Base-by-base conservation (phyloP, 2,888 invertebrate species). In the Leptura quadrifasciata region DNA sequence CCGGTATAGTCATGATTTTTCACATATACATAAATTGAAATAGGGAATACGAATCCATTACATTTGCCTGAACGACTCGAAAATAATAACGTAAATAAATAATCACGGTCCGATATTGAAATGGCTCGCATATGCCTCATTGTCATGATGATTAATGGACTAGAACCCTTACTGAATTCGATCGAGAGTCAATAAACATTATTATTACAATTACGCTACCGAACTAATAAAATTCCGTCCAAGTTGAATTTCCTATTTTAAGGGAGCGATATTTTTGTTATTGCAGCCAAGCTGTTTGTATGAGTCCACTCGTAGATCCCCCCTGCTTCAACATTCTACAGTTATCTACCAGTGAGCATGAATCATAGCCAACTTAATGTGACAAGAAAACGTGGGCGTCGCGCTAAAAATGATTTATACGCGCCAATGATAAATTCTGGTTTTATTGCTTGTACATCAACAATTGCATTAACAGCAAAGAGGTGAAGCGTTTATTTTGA, bases 341-440 rank as follows among this genome's bases (percentile, higher is more conserved):
- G 54, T 68, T 68, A 68, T 57, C 68, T 54, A 68, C 55, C 55
- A 54, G 55, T 31, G 57, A 52, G 64, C 63, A 80, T 80, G 80
- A 80, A 78, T 80, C 80, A 80, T 76, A 69, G 64, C 68, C 74
- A 75, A 80, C 69, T 77, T 78, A 80, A 80, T 78, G 75, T 72
- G 80, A 80, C 80, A 78, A 72, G 75, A 76, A 71, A 73, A 74
- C 76, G 79, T 75, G 76, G 79, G 73, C 74, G 79, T 73, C 65
- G 63, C 52, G 55, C 63, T 65, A 67, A n/a, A n/a, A 24, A 75
- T 79, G 78, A 79, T 79, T 79, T 79, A 79, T 79, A 24, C 58
- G 64, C 20, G 65, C 35, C 68, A 63, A 77, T 75, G 77, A 79
- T 79, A 75, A 73, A 77, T 79, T 76, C 60, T 24, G 54, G 69